Evolutionary conservation across 35 echinoderm and acorn worm genomes (phyloP), one percentile per base, ranked within the genome.

Genomic region (Anneissia japonica): DNA sequence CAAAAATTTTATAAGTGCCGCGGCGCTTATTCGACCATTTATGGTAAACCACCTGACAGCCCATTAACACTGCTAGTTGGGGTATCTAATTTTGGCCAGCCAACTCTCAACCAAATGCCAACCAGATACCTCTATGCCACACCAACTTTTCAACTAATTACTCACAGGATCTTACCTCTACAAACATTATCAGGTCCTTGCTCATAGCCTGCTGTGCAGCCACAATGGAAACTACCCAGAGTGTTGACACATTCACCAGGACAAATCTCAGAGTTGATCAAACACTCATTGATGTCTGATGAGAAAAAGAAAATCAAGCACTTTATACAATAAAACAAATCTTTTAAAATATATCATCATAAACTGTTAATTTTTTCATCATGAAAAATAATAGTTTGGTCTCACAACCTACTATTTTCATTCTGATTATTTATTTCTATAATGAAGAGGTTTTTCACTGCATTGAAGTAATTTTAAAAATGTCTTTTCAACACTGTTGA

Each of bases 211-310:
- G 85, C 83, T 81, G 87, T 80, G 36, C 94, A 97, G 37, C 80
- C 81, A 82, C 94, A 97, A 16, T 87, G 80, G 75, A 90, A 97
- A 38, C 91, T 86, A 16, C 94, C 94, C 0, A 87, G 77, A 26
- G 94, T 97, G 46, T 97, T 92, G 46, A 90, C 83, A 64, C 90
- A 93, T 0, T 87, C 91, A 81, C 90, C 86, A 31, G 64, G 32
- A 56, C 94, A 92, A 30, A 92, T 89, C 30, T 76, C 72, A 17
- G 46, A 55, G 34, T 92, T 92, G 9, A 97, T 76, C 0, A 81
- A 73, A 83, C 94, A 97, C 82, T 97, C 94, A 82, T 93, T 88
- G 88, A 93, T 93, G 82, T 97, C 94, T 97, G 81, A 3, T 81
- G 87, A 35, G 73, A 32, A 43, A 78, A 37, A 31, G 33, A 29